Evolutionary conservation across 30 jellyfish, hydroid and myxozoan genomes (phyloP).

Genomic region (Catostylus mosaicus): DNA sequence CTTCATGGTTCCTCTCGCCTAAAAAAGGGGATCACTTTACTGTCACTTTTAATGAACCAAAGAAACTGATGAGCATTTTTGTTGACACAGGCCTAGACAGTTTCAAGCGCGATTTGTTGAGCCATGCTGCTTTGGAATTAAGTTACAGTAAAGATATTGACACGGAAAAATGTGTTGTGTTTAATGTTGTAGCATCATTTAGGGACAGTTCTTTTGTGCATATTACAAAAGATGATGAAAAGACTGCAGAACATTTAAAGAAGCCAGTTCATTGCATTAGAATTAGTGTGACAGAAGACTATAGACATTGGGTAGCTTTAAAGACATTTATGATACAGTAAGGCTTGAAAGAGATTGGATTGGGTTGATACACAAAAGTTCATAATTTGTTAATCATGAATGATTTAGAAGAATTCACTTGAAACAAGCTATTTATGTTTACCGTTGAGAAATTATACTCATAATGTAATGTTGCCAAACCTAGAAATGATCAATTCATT

Average conservation of each 20-base stretch:
- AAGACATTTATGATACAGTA: constrained; percentile 11
- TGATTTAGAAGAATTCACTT: too few relatives aligned
- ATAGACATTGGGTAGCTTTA: constrained; percentile 29
- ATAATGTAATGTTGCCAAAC: too few relatives aligned
- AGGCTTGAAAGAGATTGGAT: not conserved
- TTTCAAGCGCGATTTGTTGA: constrained; percentile 20
- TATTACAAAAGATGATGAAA: constrained; percentile 15
- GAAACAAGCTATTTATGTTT: too few relatives aligned
- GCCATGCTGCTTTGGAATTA: constrained; percentile 43
- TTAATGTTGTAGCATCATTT: constrained; percentile 31
- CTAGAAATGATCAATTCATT: too few relatives aligned
- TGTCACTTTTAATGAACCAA: constrained; percentile 11
- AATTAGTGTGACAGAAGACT: constrained; percentile 45
- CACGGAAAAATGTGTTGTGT: constrained; percentile 13
- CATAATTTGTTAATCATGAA: too few relatives aligned
- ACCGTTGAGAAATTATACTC: too few relatives aligned
- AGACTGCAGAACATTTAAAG: not conserved
- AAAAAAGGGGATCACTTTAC: constrained; percentile 22
- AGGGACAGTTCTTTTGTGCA: not conserved
- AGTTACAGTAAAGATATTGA: constrained; percentile 10
- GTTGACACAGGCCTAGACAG: constrained; percentile 53
- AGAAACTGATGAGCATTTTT: constrained; percentile 16
- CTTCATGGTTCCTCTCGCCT: constrained; percentile 42
- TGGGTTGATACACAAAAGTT: not conserved
- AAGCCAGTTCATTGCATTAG: constrained; percentile 48